These are phyloP conservation scores for Chaenodraco wilsoni DNA, from an alignment of 2,797 vertebrate species.

Conservation along the genomic window DNA sequence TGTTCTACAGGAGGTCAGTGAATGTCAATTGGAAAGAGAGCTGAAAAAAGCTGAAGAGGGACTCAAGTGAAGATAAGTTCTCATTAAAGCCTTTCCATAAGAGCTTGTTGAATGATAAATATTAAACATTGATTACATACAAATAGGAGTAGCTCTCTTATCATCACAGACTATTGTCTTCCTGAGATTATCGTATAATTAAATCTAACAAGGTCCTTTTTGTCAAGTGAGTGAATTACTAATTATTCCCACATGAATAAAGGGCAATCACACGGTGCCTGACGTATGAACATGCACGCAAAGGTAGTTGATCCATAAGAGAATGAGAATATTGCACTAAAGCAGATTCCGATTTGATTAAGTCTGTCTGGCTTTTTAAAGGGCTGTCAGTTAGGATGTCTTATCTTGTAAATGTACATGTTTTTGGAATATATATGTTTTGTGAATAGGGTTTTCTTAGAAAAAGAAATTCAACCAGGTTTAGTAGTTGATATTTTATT, in stretches of 20 bases:
- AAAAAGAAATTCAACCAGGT: constrained; percentile 46
- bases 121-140: constrained; percentile 78
- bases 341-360: constrained; percentile 70
- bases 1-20: constrained; percentile 63
- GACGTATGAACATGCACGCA: constrained; percentile 57
- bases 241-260: constrained; percentile 72
- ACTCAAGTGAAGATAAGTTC: constrained; percentile 70
- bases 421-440: constrained; percentile 55
- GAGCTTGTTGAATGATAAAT: constrained; percentile 74
- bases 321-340: constrained; percentile 57
- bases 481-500: constrained; percentile 58
- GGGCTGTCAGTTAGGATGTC: constrained; percentile 53
- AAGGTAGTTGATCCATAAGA: constrained; percentile 63
- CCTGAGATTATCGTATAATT: constrained; percentile 71
- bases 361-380: constrained; percentile 60
- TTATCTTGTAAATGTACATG: constrained; percentile 58
- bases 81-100: constrained; percentile 69
- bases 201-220: constrained; percentile 69
- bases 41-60: constrained; percentile 58
- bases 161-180: constrained; percentile 75
- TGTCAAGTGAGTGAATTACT: constrained; percentile 72
- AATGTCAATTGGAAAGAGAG: constrained; percentile 67
- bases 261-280: constrained; percentile 51
- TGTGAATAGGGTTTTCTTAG: constrained; percentile 51
- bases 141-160: constrained; percentile 69